These are phyloP conservation scores for Coelogynopora nodosa DNA, from an alignment of 2,888 invertebrate genomes.

Conservation along the genomic window DNA sequence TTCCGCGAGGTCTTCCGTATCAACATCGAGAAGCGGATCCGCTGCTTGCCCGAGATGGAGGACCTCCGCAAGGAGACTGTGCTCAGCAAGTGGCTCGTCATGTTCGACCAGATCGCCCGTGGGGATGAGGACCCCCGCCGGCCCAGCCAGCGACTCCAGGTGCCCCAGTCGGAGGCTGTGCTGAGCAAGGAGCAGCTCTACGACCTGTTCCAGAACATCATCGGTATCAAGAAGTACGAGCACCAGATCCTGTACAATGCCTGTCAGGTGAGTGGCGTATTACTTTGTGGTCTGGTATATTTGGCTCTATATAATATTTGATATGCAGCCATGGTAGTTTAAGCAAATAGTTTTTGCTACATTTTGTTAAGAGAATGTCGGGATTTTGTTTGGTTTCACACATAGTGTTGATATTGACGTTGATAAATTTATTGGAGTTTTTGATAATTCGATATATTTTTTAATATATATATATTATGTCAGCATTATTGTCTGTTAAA, in stretches of 20 bases:
- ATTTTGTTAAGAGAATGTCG: too few species aligned
- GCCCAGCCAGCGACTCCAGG: conserved; percentile 66
- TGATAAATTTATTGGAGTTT: too few species aligned
- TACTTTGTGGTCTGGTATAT: too few species aligned
- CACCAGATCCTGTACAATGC: conserved; percentile 98
- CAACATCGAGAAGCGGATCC: conserved; percentile 95
- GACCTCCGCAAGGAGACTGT: conserved; percentile 97
- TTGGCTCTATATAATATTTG: too few species aligned
- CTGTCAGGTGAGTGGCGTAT: conserved; percentile 77
- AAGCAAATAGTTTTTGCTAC: too few species aligned
- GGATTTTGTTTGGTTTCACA: too few species aligned
- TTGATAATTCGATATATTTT: too few species aligned
- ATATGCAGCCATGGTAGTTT: too few species aligned
- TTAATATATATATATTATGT: too few species aligned
- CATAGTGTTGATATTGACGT: too few species aligned
- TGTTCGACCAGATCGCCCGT: conserved; percentile 86
- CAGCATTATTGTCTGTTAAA: too few species aligned
- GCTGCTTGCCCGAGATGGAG: conserved; percentile 96
- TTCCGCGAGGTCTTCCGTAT: conserved; percentile 96
- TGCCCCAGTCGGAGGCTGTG: conserved; percentile 71
- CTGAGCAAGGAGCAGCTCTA: conserved; percentile 97
- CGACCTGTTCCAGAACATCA: conserved; percentile 98
- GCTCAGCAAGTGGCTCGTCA: conserved; percentile 96
- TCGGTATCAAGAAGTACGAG: conserved; percentile 97
- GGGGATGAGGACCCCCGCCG: conserved; percentile 64